These are phyloP conservation scores for Steromphala cineraria DNA, from an alignment of 2,888 invertebrate genomes.

Conservation along the genomic window DNA sequence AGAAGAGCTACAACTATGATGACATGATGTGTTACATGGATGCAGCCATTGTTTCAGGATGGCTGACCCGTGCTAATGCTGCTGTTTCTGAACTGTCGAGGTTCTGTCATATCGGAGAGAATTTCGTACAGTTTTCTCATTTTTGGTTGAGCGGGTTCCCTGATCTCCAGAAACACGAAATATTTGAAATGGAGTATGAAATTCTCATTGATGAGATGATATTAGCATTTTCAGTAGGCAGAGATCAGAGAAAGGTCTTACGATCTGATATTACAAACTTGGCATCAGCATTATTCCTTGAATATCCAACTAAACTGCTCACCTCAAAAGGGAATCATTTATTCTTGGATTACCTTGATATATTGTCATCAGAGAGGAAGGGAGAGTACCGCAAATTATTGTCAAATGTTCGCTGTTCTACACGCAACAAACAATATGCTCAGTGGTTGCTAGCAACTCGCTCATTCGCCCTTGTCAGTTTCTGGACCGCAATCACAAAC, in stretches of 20 bases:
- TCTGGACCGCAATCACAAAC: constrained; percentile 72
- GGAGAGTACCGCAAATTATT: constrained; percentile 66
- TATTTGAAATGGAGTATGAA: constrained; percentile 70
- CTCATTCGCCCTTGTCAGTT: constrained; percentile 70
- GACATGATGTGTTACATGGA: constrained; percentile 71
- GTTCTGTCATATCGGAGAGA: constrained; percentile 64
- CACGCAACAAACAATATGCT: constrained; percentile 69
- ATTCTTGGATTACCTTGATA: constrained; percentile 71
- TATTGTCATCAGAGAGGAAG: constrained; percentile 65
- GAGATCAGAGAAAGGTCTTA: constrained; percentile 59
- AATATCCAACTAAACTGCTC: constrained; percentile 69
- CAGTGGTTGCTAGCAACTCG: constrained; percentile 72
- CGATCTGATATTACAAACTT: constrained; percentile 63
- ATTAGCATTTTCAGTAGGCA: constrained; percentile 70
- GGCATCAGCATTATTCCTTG: constrained; percentile 68
- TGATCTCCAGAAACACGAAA: constrained; percentile 66
- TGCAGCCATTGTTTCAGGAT: constrained; percentile 70
- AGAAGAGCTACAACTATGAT: constrained; percentile 63
- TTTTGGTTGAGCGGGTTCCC: constrained; percentile 73
- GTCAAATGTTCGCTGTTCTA: constrained; percentile 72
- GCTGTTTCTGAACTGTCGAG: constrained; percentile 60
- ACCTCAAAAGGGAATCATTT: constrained; percentile 65
- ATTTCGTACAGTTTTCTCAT: constrained; percentile 73
- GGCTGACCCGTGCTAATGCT: constrained; percentile 68
- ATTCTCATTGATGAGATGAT: constrained; percentile 69